phyloP scores from a whole-genome alignment of 2,113 vertebrate species.

The Apodemus sylvaticus region DNA sequence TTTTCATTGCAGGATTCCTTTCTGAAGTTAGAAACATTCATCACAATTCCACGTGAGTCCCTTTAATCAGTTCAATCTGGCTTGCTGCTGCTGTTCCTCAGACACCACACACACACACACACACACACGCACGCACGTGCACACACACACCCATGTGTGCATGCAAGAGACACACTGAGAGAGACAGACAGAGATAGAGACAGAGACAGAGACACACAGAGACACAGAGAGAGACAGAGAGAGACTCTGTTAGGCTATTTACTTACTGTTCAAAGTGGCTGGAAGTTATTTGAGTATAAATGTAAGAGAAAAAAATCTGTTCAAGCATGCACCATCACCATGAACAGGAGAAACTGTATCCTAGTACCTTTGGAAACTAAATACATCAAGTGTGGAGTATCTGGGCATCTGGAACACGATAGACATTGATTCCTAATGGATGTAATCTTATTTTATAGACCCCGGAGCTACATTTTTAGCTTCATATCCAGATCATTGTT shows the following conservation, averaged over 20 bases:
- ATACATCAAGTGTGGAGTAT: no score
- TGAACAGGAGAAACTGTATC: not conserved
- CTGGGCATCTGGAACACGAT: not conserved
- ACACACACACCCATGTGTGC: no score
- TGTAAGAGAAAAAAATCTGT: not conserved
- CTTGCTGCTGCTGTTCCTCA: not conserved
- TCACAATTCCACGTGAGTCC: not conserved
- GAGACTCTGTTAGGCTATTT: not conserved
- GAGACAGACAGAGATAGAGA: no score
- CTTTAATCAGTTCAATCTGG: not conserved
- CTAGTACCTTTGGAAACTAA: not conserved
- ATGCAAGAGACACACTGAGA: no score
- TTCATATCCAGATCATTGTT: not conserved
- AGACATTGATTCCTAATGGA: not conserved
- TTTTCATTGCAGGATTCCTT: slow-evolving; percentile 34
- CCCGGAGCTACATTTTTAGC: not conserved
- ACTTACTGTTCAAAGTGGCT: not conserved
- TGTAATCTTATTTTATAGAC: not conserved
- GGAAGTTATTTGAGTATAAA: not conserved
- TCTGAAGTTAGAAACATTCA: not conserved
- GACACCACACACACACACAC: no score
- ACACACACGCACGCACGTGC: no score
- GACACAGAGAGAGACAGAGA: not conserved
- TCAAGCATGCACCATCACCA: not conserved
- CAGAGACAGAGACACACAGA: not conserved